Percentiles rank a stretch among this genome's conserved stretches.
Evolutionary conservation across 2,888 invertebrate species (phyloP).

Genomic region (Cyaniris semiargus): DNA sequence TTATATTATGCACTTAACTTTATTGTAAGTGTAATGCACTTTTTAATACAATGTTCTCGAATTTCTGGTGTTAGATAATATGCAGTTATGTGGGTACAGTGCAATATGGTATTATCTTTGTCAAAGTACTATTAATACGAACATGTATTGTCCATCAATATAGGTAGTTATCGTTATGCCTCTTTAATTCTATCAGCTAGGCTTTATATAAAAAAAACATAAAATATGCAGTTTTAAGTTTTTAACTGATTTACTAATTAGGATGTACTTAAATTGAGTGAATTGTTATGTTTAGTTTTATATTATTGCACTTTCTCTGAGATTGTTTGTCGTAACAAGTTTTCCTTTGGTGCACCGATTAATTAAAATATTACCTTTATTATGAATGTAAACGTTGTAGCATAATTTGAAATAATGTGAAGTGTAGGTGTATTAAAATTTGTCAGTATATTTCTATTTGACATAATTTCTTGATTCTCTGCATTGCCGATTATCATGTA

Average conservation of each 20-base stretch:
- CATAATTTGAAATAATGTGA: constrained; percentile 69
- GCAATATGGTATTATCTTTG: constrained; percentile 55
- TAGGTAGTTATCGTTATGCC: constrained; percentile 10
- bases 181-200: constrained; percentile 50
- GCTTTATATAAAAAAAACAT: constrained; percentile 45
- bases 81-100: constrained; percentile 63
- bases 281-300: constrained; percentile 59
- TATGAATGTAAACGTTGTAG: constrained; percentile 67
- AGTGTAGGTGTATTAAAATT: constrained; percentile 73
- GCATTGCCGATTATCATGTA: constrained; percentile 80
- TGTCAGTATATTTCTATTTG: constrained; percentile 75
- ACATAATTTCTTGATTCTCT: constrained; percentile 76
- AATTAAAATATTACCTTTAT: constrained; percentile 61
- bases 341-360: constrained; percentile 62
- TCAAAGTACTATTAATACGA: constrained; percentile 29
- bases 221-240: constrained; percentile 50
- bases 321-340: constrained; percentile 56
- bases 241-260: constrained; percentile 53
- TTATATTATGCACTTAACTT: constrained; percentile 45
- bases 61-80: constrained; percentile 50
- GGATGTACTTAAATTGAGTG: constrained; percentile 55
- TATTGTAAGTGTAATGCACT: constrained; percentile 37
- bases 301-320: constrained; percentile 63
- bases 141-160: constrained; percentile 24
- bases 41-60: constrained; percentile 43